A percentile compares a stretch with the other conserved stretches of the same genome.
Evolutionary conservation across 2,113 vertebrate genomes (phyloP).

Genomic region (Crypturellus undulatus): DNA sequence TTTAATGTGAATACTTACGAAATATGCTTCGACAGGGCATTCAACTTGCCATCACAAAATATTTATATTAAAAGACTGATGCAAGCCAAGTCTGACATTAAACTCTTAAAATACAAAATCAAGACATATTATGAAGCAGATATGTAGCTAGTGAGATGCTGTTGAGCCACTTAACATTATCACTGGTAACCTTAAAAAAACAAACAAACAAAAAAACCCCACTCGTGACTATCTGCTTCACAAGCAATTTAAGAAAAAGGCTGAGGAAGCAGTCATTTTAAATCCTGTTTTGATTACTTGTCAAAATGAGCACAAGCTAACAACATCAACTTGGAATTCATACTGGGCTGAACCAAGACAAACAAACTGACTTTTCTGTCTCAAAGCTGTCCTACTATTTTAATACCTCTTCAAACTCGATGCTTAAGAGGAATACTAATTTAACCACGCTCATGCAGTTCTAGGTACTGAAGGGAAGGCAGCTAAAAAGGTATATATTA

Average conservation of each 20-base stretch:
- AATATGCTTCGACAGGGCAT: neutral
- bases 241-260: neutral
- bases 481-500: neutral
- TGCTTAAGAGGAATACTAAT: neutral
- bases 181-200: neutral
- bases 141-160: neutral
- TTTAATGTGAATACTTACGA: neutral
- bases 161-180: neutral
- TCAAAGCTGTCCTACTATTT: neutral
- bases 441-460: neutral
- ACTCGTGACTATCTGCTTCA: neutral
- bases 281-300: neutral
- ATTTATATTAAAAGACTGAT: neutral
- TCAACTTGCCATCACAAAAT: neutral
- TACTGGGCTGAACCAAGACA: neutral
- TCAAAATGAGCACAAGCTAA: neutral
- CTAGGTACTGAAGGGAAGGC: neutral
- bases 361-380: neutral
- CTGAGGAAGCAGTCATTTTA: neutral
- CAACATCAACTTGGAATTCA: neutral
- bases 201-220: neutral
- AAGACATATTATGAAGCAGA: neutral
- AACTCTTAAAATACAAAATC: neutral
- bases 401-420: too few relatives aligned
- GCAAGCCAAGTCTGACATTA: neutral